These are phyloP conservation scores for Gyps fulvus DNA, from an alignment of 2,113 vertebrate species.

Conservation along the genomic window DNA sequence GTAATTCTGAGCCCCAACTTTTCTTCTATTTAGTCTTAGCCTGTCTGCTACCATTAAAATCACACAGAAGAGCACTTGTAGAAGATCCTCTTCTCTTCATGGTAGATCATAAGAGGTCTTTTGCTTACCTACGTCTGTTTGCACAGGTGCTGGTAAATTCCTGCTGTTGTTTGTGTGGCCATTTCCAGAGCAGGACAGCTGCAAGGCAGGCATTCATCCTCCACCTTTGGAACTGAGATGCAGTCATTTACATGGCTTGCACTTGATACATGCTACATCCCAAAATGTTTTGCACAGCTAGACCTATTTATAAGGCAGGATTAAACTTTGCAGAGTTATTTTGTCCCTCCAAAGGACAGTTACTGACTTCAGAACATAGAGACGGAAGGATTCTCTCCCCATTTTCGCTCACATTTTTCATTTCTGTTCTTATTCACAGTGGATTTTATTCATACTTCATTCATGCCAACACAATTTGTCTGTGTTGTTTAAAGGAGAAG, in stretches of 20 bases:
- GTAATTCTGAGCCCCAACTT: background rate
- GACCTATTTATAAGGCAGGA: background rate
- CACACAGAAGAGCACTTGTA: rapidly evolving
- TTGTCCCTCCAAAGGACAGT: background rate
- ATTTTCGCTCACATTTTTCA: rapidly evolving
- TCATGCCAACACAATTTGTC: background rate
- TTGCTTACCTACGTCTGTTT: rapidly evolving
- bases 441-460: background rate
- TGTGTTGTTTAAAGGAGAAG: background rate
- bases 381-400: background rate
- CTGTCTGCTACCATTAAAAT: background rate
- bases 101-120: background rate
- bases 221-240: background rate
- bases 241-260: rapidly evolving
- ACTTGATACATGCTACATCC: background rate
- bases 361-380: background rate
- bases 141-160: background rate
- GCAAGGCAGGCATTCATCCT: background rate
- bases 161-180: background rate
- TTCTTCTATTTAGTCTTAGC: rapidly evolving
- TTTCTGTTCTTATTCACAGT: background rate
- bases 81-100: background rate
- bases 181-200: background rate
- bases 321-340: background rate
- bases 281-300: rapidly evolving